Base-by-base conservation (phyloP, 1,140 invertebrate genomes). In the Eueides isabella region DNA sequence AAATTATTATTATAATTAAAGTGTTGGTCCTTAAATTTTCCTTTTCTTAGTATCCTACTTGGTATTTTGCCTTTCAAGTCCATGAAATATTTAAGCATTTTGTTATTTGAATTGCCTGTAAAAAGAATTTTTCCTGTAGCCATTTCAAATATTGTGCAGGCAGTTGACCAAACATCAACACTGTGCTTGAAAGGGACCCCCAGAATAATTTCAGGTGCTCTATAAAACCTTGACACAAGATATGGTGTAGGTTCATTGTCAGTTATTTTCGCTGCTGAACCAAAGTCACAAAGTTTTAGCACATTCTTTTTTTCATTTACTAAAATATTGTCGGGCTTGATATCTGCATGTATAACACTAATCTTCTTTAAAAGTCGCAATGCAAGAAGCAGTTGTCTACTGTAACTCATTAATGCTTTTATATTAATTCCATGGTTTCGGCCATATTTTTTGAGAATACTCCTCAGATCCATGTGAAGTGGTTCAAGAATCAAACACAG, bases 31-130 rank as follows among this genome's bases (percentile, higher is more conserved):
- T 96, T 98, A 89, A 99, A 99, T 80, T 96, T 96, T 30, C 98
- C 98, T 93, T 98, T 99, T 76, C 98, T 95, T 79, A 99, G 97
- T 55, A 99, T 92, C 91, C 98, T 99, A 91, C 99, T 99, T 4
- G 99, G 98, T 94, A 99, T 97, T 83, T 82, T 92, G n/a, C 99
- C 99, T 89, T 99, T 99, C 28, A 99, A 94, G 85, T 99, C 99
- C 98, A 99, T 99, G 88, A 99, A 99, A 87, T 97, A 97, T 93
- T 99, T 99, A 29, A 99, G 94, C 99, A 99, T 99, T 94, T 99
- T 97, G 93, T 99, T 99, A 93, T 99, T 99, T 0, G 98, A 98
- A 91, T 98, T 98, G 26, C 99, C 99, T 72, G 98, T 97, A 87
- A 99, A 99, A 93, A 99, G 95, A 73, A 99, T 99, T 94, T 98